Evolutionary conservation across 2,113 vertebrate genomes (phyloP), one percentile per base, ranked within the genome.

Genomic region (Hepsetus odoe): DNA sequence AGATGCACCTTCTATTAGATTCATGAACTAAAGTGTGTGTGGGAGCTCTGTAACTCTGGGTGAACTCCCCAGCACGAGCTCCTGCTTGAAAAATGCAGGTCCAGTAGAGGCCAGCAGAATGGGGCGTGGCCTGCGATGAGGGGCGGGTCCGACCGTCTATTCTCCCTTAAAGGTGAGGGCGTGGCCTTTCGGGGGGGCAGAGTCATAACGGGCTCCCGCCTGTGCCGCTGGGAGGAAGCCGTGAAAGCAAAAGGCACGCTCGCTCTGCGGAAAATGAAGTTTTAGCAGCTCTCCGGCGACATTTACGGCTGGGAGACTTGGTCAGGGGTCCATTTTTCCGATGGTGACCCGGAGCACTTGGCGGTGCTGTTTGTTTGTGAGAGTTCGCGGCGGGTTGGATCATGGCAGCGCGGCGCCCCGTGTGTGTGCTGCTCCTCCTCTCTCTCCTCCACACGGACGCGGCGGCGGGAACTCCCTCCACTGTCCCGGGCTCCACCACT

Each of bases 341-440:
- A 93, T 93, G 92, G 82, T 91, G 88, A 83, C 87, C 89, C 84
- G 82, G 83, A 88, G 66, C 79, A 83, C 82, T 79, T 81, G 81
- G 55, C 78, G 67, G 83, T 70, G 77, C 76, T 80, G 79, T 84
- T 85, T 71, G 83, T 77, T 22, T 55, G 88, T 77, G 84, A 84
- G 83, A 87, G 84, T 85, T 79, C 74, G 77, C 85, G 51, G 33
- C 70, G 85, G 74, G 77, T 80, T 83, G 79, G 26, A 91, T 87
- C 86, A 93, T 92, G 92, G 90, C 88, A 93, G 89, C 90, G 86
- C 87, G 80, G 84, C 87, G 81, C 77, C 84, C 86, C 84, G 82
- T 80, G 72, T 80, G 86, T 66, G 79, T 82, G 77, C 65, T 90
- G 84, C 76, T 88, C 72, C 79, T 88, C 42, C 84, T 86, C 84